Percentiles rank a stretch among this genome's conserved stretches.
Conservation (phyloP, 1,140 invertebrate genomes). For the Aphis gossypii region DNA sequence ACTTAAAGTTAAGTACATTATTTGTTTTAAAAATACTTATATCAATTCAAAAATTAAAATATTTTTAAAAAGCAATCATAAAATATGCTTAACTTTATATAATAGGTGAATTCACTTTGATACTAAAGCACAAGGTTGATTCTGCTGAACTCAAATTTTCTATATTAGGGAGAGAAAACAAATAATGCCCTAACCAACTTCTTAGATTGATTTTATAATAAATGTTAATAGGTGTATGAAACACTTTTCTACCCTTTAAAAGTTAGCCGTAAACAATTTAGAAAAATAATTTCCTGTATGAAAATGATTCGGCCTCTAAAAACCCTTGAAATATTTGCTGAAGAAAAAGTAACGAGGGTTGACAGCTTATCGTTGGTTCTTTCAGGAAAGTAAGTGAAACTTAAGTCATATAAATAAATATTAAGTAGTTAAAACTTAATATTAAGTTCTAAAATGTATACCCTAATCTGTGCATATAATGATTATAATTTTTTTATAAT, state of each 20-base stretch:
- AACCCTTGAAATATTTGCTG: slow-evolving; percentile 85
- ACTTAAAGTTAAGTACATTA: too few species aligned
- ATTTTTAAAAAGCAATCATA: not conserved
- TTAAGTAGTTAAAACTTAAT: not conserved
- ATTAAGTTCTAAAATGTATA: not conserved
- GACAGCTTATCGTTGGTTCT: slow-evolving; percentile 85
- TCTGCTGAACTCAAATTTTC: not conserved
- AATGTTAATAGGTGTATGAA: slow-evolving; percentile 74
- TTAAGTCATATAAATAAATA: not conserved
- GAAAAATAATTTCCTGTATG: slow-evolving; percentile 82
- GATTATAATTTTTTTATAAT: not conserved
- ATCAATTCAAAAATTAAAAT: not conserved
- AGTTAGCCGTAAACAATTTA: slow-evolving; percentile 82
- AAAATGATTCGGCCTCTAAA: slow-evolving; percentile 79
- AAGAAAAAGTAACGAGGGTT: slow-evolving; percentile 88
- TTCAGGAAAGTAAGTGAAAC: slow-evolving; percentile 79
- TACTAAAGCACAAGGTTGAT: not conserved
- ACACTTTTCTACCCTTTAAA: slow-evolving; percentile 83
- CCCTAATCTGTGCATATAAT: not conserved
- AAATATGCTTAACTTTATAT: not conserved
- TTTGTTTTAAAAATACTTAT: too few species aligned
- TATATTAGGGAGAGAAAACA: not conserved
- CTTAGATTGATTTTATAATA: not conserved
- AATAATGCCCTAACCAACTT: not conserved
- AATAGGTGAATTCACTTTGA: not conserved